phyloP scores from a whole-genome alignment of 1,140 invertebrate genomes.

The Solenopsis fugax region DNA sequence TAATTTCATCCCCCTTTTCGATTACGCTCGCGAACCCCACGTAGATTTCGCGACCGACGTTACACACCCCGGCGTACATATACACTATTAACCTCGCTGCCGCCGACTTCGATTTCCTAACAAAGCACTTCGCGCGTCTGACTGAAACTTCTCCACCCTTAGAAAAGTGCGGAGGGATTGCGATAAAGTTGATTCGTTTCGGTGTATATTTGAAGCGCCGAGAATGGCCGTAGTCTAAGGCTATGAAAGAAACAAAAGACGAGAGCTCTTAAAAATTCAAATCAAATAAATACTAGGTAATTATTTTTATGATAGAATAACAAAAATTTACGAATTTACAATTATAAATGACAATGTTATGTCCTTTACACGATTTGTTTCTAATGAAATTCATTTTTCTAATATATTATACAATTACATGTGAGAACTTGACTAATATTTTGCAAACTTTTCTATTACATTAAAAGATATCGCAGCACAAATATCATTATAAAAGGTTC shows the following conservation, averaged over 20 bases:
- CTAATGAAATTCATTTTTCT: neutral
- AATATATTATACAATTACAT: neutral
- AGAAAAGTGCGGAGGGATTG: constrained; percentile 45
- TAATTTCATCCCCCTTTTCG: constrained; percentile 68
- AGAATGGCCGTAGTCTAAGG: constrained; percentile 23
- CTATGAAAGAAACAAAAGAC: neutral
- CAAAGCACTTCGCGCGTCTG: constrained; percentile 57
- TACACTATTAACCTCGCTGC: constrained; percentile 77
- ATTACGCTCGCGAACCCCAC: constrained; percentile 45
- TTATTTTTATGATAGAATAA: neutral
- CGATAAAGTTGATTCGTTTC: constrained; percentile 57
- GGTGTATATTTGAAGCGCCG: constrained; percentile 39
- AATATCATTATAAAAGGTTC: neutral
- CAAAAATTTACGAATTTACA: neutral
- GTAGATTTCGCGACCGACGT: constrained; percentile 66
- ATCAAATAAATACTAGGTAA: neutral
- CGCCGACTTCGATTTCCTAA: constrained; percentile 72
- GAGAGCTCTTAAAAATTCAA: constrained; percentile 12
- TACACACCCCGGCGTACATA: constrained; percentile 78
- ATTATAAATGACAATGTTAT: neutral
- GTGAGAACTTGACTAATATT: neutral
- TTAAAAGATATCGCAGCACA: neutral
- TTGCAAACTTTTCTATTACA: neutral
- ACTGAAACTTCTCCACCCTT: constrained; percentile 47
- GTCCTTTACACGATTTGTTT: neutral